These are phyloP conservation scores for Phrynocephalus vlangalii DNA, from an alignment of 2,797 vertebrate genomes.

Conservation along the genomic window DNA sequence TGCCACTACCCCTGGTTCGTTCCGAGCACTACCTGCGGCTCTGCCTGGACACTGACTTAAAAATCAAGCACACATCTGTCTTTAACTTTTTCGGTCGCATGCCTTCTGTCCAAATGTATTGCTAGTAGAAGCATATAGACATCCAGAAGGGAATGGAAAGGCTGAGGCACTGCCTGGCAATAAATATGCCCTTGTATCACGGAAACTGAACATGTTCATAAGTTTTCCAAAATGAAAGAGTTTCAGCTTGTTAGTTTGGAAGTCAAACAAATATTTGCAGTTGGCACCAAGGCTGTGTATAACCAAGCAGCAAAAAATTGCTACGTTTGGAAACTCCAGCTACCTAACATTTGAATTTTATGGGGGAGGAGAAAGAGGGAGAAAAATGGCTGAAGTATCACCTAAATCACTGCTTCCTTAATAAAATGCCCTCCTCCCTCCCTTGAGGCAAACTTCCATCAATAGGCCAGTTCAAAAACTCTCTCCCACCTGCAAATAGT, in stretches of 20 bases:
- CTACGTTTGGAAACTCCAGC: constrained; percentile 23
- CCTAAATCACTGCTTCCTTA: neutral
- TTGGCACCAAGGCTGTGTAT: neutral
- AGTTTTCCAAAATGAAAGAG: constrained; percentile 51
- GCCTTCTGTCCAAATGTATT: neutral
- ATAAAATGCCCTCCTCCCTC: neutral
- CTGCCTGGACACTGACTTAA: neutral
- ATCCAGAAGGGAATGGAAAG: constrained; percentile 48
- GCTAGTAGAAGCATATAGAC: constrained; percentile 15
- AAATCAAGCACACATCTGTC: neutral
- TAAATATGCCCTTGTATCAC: constrained; percentile 45
- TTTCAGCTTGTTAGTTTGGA: constrained; percentile 46
- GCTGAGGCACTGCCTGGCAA: constrained; percentile 58
- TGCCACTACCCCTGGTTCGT: neutral
- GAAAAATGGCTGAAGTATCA: neutral
- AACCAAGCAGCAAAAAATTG: constrained; percentile 1
- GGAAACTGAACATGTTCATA: constrained; percentile 32
- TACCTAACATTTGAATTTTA: neutral
- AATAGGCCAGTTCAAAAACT: neutral
- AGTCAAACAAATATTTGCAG: constrained; percentile 26
- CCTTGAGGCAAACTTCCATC: neutral
- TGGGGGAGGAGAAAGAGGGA: no score
- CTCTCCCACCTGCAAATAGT: neutral
- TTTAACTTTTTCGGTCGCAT: neutral
- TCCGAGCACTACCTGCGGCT: neutral